Evolutionary conservation across 2,888 invertebrate genomes (phyloP).

Genomic region (Chrysolina haemoptera): DNA sequence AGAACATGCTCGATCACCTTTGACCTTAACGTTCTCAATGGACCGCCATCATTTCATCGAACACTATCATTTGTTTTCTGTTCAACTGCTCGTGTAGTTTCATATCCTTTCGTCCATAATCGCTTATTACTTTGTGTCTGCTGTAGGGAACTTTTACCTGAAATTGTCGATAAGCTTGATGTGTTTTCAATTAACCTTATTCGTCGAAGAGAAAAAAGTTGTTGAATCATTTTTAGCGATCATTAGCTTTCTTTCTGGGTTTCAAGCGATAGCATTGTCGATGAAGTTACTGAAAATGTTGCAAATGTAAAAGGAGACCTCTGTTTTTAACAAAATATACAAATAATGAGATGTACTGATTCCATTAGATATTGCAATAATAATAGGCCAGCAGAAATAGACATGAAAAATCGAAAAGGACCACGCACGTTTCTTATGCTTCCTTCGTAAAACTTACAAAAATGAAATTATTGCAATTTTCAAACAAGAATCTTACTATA

Average conservation of each 20-base stretch:
- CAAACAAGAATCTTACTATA: too few relatives aligned
- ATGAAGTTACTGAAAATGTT: too few relatives aligned
- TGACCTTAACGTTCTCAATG: slow-evolving; percentile 67
- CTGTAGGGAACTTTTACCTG: slow-evolving; percentile 15
- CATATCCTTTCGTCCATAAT: slow-evolving; percentile 21
- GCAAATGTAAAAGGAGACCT: too few relatives aligned
- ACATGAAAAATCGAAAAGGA: too few relatives aligned
- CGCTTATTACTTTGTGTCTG: slow-evolving; percentile 22
- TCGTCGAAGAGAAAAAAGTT: neutral
- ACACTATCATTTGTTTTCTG: slow-evolving; percentile 66
- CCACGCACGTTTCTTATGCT: too few relatives aligned
- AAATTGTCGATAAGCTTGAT: slow-evolving; percentile 12
- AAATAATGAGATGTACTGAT: too few relatives aligned
- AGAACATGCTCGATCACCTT: slow-evolving; percentile 67
- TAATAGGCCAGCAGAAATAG: too few relatives aligned
- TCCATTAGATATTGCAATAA: too few relatives aligned
- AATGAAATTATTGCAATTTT: too few relatives aligned
- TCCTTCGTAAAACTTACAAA: too few relatives aligned
- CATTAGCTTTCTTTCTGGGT: neutral
- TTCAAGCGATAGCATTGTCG: too few relatives aligned
- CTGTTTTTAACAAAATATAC: too few relatives aligned
- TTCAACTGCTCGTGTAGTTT: slow-evolving; percentile 24
- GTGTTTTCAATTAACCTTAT: slow-evolving; percentile 9
- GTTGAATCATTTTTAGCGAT: neutral
- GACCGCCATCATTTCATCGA: slow-evolving; percentile 68